Evolutionary conservation across 2,113 vertebrate genomes (phyloP), one percentile per base, ranked within the genome.

Genomic region (Lutjanus erythropterus): DNA sequence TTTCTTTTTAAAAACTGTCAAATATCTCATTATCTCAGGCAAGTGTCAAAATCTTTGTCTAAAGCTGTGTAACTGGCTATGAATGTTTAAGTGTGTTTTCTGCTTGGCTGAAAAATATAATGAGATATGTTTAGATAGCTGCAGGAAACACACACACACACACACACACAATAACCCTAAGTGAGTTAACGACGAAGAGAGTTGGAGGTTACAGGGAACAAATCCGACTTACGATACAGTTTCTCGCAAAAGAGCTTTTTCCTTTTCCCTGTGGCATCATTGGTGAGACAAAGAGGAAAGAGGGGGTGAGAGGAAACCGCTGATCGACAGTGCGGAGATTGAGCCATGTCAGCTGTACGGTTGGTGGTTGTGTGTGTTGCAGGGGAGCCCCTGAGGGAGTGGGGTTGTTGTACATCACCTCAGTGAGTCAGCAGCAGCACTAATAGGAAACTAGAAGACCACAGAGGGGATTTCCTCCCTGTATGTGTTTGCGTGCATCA

Each of bases 391-490:
- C 73, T 33, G 1, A 35, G 8, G 15, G 29, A 52, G 29, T 11
- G 21, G 14, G 33, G n/a, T n/a, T n/a, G n/a, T 21, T 46, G 19
- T 35, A 39, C 56, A 58, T 69, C 55, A 39, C 5, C 39, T 71
- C 65, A 39, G 23, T 14, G 80, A 82, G 23, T 81, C 60, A 80
- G 74, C 61, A 74, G 81, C 33, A 59, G 9, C 61, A 1, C 37
- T 65, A 41, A 64, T 21, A 80, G 72, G 56, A 85, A 88, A 65
- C 21, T 10, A 23, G 9, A 0, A 3, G 6, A 39, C 8, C 53
- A 64, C 16, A 16, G 31, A 41, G 83, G 83, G 78, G 50, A 62
- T 68, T 70, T 79, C 71, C 79, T 80, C 23, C 3, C 4, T 23
- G 10, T 49, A 4, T 39, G 16, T 39, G 3, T 52, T 18, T 31